phyloP scores from a whole-genome alignment of 2,113 vertebrate genomes.

The Cranoglanis bouderius region DNA sequence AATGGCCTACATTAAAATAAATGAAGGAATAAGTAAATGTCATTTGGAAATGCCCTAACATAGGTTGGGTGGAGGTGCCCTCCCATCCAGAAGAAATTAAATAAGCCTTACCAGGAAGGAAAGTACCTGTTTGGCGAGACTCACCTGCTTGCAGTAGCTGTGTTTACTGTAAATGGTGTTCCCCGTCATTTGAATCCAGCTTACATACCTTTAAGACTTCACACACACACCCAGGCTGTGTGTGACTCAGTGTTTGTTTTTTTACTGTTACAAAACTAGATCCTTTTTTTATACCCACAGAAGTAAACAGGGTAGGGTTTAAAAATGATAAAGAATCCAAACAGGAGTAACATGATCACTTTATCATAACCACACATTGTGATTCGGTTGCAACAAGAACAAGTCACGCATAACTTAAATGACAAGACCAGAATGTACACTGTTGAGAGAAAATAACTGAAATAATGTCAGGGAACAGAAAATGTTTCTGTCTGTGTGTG shows the following conservation, averaged over 20 bases:
- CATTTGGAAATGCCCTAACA: neutral
- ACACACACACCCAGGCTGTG: conserved; percentile 28
- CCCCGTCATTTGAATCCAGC: neutral
- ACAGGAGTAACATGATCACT: neutral
- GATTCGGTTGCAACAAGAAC: neutral
- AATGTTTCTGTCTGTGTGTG: neutral
- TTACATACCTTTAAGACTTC: neutral
- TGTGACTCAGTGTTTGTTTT: neutral
- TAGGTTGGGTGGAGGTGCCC: neutral
- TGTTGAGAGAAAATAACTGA: neutral
- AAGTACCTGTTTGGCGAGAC: conserved; percentile 34
- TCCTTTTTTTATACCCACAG: neutral
- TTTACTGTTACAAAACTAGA: neutral
- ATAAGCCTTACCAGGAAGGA: neutral
- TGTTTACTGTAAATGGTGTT: conserved; percentile 27
- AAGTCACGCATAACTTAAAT: neutral
- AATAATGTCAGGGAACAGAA: neutral
- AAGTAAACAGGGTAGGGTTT: neutral
- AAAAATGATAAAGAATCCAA: neutral
- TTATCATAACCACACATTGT: neutral
- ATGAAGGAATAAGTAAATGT: neutral
- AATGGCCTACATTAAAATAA: neutral
- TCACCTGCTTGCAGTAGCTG: neutral
- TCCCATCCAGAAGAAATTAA: neutral
- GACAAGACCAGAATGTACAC: neutral